phyloP scores from a whole-genome alignment of 2,113 vertebrate genomes.

The Pelusios castaneus region DNA sequence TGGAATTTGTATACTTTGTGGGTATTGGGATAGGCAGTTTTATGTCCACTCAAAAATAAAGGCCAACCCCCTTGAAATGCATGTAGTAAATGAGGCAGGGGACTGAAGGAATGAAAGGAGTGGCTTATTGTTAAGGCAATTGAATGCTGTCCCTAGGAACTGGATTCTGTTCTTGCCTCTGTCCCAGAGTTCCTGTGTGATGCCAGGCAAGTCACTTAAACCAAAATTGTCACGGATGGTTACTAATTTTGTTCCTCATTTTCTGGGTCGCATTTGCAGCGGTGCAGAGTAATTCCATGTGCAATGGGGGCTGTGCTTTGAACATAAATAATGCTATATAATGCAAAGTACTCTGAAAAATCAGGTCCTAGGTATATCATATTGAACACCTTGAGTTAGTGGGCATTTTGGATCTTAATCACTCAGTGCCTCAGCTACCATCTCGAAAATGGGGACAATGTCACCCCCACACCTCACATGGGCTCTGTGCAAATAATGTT shows the following conservation, averaged over 20 bases:
- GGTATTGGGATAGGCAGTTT: background rate
- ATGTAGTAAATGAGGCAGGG: background rate
- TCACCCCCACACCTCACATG: background rate
- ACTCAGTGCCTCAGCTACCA: background rate
- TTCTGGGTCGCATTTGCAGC: background rate
- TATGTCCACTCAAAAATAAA: background rate
- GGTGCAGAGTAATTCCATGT: background rate
- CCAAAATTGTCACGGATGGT: background rate
- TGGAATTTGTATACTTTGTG: background rate
- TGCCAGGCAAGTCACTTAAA: background rate
- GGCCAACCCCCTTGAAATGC: background rate
- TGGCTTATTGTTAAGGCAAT: background rate
- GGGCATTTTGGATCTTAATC: background rate
- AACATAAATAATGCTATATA: background rate
- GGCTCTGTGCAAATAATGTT: background rate
- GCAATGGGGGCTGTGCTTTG: background rate
- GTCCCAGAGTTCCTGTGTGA: background rate
- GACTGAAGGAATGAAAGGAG: background rate
- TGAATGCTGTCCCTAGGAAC: background rate
- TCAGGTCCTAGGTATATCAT: background rate
- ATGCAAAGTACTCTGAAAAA: background rate
- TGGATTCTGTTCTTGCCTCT: background rate
- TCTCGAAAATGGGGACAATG: background rate
- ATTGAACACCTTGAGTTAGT: background rate
- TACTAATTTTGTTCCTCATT: background rate